These are phyloP conservation scores for Coregonus sp. DNA, from an alignment of 2,797 vertebrate genomes.

Conservation along the genomic window DNA sequence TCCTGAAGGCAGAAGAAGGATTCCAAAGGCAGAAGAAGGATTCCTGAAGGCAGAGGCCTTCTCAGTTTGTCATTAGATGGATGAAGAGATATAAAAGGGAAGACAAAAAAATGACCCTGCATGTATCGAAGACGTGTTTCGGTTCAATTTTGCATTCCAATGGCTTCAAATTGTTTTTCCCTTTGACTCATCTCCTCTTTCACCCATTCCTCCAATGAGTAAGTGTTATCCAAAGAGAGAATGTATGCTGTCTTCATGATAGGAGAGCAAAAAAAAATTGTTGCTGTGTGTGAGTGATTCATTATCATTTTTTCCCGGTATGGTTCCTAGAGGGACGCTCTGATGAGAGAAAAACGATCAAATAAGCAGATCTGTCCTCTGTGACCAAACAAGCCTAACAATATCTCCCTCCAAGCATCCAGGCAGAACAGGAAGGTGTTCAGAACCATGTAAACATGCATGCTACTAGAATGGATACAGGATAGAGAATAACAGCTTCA, in stretches of 20 bases:
- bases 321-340: slow-evolving; percentile 19
- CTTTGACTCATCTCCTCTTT: slow-evolving; percentile 13
- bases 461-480: neutral
- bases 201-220: slow-evolving; percentile 19
- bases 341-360: slow-evolving; percentile 41
- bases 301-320: slow-evolving; percentile 47
- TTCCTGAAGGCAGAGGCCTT: no score
- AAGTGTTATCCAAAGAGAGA: no score
- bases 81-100: slow-evolving; percentile 36
- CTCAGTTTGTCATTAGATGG: slow-evolving; percentile 26
- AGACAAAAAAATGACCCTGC: slow-evolving; percentile 37
- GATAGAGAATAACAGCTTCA: neutral
- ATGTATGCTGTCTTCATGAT: no score
- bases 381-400: slow-evolving; percentile 9
- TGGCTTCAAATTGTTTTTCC: slow-evolving; percentile 50
- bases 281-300: slow-evolving; percentile 40
- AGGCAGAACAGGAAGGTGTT: neutral
- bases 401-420: neutral
- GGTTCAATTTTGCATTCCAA: slow-evolving; percentile 23
- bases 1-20: no score
- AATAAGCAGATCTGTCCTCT: slow-evolving; percentile 37
- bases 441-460: neutral
- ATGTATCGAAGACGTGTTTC: slow-evolving; percentile 15
- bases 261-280: neutral
- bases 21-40: no score